Percentiles rank a stretch among this genome's conserved stretches.
phyloP scores from a whole-genome alignment of 1,140 invertebrate species.

The Papilio helenus region DNA sequence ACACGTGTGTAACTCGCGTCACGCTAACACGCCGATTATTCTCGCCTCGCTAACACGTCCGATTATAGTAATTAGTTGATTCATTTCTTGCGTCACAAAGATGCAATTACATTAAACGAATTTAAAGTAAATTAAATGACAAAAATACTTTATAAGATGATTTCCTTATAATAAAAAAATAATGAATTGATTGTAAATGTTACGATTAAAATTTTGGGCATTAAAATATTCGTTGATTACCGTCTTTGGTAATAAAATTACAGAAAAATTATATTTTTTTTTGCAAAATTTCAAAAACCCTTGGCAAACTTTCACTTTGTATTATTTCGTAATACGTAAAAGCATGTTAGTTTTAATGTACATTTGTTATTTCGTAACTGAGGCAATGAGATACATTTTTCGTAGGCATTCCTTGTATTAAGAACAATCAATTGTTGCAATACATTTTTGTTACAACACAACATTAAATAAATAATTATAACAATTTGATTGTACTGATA shows the following conservation, averaged over 20 bases:
- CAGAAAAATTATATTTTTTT: not conserved
- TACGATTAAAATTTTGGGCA: not conserved
- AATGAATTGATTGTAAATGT: not conserved
- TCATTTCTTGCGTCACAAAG: conserved; percentile 20
- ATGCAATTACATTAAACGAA: too few species aligned
- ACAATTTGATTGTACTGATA: conserved; percentile 19
- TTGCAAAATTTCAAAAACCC: not conserved
- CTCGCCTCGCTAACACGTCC: conserved; percentile 39
- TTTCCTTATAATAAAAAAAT: not conserved
- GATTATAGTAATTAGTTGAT: conserved; percentile 42
- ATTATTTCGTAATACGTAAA: not conserved
- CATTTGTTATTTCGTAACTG: not conserved
- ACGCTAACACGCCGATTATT: conserved; percentile 36
- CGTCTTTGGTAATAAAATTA: not conserved
- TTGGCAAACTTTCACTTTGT: not conserved
- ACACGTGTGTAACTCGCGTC: conserved; percentile 37
- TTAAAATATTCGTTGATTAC: not conserved
- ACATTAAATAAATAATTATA: conserved; percentile 35
- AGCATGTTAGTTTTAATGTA: conserved; percentile 25
- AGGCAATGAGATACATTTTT: conserved; percentile 19
- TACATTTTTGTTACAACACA: not conserved
- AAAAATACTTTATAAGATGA: not conserved
- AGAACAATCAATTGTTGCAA: conserved; percentile 23
- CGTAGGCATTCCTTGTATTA: conserved; percentile 18
- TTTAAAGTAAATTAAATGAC: too few species aligned